Base-by-base conservation (phyloP, 2,888 invertebrate species). In the Drosophila sordidula region DNA sequence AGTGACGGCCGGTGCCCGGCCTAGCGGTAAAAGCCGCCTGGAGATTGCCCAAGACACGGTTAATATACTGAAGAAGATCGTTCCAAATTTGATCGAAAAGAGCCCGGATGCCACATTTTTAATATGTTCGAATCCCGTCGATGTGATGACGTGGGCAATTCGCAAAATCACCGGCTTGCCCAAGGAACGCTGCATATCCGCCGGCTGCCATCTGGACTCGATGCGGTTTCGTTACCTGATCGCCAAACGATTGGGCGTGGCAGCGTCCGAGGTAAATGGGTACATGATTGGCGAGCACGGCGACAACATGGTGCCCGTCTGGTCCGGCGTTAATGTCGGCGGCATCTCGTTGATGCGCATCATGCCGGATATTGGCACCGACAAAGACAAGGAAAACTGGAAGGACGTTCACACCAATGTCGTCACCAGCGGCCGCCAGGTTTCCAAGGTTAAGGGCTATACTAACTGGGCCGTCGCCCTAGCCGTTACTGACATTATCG, bases 211-310 rank as follows among this genome's bases (percentile, higher is more conserved):
- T 92, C 93, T 98, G 74, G 98, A 98, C 92, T 96, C 97, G 0
- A 95, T 97, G 0, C 93, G 97, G 55, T 97, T 98, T 93, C 94
- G 97, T 9, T 97, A 96, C 91, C 93, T 97, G 49, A 93, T 98
- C 49, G 96, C 96, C 0, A 95, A 97, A 90, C 95, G 94, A 77
- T 93, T 98, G 22, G 94, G 95, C 54, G 94, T 97, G 25, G 95
- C 97, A 0, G 94, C 97, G 0, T 94, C 95, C 8, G 96, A 95
- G 70, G 95, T 96, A 79, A 96, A 97, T 86, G 97, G 96, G 0
- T 97, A 95, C 94, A 95, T 98, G 80, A 96, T 98, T 84, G 98
- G 97, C 9, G 98, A 98, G 89, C 97, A 98, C 86, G 97, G 98
- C 0, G 97, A 97, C 84, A 95, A 95, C 36, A 95, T 96, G 81